Conservation (phyloP, 2,113 vertebrate species). For the Muntiacus muntjak region DNA sequence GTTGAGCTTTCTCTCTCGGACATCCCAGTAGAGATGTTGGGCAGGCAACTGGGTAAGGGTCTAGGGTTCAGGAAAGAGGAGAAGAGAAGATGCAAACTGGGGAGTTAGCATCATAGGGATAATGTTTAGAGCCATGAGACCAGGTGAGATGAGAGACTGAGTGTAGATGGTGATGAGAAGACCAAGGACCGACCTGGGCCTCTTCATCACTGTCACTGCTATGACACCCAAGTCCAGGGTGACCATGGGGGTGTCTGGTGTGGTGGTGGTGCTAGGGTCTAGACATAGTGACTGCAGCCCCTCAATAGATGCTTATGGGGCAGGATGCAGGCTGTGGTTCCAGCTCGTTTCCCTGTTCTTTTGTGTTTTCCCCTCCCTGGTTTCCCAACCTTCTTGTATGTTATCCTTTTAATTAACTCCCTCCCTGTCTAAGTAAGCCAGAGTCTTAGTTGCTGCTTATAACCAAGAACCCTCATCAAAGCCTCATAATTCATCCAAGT, state of each 20-base stretch:
- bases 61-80: neutral
- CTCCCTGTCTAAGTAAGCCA: neutral
- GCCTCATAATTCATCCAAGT: neutral
- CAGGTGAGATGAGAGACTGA: neutral
- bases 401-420: neutral
- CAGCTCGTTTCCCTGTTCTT: neutral
- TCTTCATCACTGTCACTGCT: neutral
- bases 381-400: neutral
- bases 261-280: neutral
- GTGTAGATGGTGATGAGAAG: neutral
- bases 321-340: neutral
- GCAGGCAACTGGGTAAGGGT: neutral
- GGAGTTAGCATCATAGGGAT: neutral
- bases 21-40: neutral
- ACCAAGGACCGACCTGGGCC: neutral
- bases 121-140: neutral
- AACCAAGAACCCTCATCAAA: neutral
- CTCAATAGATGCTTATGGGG: accelerated
- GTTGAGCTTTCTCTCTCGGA: neutral
- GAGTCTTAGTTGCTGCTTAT: neutral
- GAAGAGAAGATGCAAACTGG: neutral
- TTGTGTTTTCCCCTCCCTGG: neutral
- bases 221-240: neutral
- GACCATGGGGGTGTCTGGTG: neutral
- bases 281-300: neutral